phyloP scores from a whole-genome alignment of 2,797 vertebrate species.

The Morelia viridis region DNA sequence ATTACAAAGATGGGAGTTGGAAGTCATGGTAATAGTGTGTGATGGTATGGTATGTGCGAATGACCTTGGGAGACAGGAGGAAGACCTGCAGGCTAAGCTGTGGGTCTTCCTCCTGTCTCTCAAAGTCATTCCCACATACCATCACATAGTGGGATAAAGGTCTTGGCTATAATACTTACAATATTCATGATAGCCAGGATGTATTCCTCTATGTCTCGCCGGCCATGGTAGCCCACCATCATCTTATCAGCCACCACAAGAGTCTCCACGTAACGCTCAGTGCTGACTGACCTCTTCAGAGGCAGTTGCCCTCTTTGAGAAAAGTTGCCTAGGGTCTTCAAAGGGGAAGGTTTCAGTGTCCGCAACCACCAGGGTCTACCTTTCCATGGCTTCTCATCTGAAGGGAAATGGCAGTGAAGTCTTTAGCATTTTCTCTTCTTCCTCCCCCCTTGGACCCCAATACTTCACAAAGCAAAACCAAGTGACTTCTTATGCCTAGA shows the following conservation, averaged over 20 bases:
- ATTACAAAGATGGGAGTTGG: no score
- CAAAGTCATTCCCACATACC: neutral
- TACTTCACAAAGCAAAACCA: neutral
- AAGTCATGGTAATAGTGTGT: neutral
- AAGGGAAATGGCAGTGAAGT: neutral
- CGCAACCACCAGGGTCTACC: slow-evolving; percentile 90
- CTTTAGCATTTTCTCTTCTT: neutral
- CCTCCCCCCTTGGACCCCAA: neutral
- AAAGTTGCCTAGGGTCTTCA: slow-evolving; percentile 79
- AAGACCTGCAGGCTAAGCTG: neutral
- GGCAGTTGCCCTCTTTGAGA: slow-evolving; percentile 89
- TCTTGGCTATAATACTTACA: slow-evolving; percentile 90
- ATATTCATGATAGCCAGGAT: slow-evolving; percentile 99
- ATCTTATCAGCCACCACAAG: slow-evolving; percentile 98
- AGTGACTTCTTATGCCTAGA: neutral
- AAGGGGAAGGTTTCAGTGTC: slow-evolving; percentile 81
- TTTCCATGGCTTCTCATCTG: slow-evolving; percentile 95
- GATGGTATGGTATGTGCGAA: neutral
- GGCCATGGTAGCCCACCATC: slow-evolving; percentile 98
- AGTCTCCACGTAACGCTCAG: slow-evolving; percentile 95
- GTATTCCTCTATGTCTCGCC: slow-evolving; percentile 97
- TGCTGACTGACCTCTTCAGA: slow-evolving; percentile 94
- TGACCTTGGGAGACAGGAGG: neutral
- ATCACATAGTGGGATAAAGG: neutral
- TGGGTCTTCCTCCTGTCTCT: neutral